These are phyloP conservation scores for Tuberolachnus salignus DNA, from an alignment of 2,888 invertebrate species.

Conservation along the genomic window DNA sequence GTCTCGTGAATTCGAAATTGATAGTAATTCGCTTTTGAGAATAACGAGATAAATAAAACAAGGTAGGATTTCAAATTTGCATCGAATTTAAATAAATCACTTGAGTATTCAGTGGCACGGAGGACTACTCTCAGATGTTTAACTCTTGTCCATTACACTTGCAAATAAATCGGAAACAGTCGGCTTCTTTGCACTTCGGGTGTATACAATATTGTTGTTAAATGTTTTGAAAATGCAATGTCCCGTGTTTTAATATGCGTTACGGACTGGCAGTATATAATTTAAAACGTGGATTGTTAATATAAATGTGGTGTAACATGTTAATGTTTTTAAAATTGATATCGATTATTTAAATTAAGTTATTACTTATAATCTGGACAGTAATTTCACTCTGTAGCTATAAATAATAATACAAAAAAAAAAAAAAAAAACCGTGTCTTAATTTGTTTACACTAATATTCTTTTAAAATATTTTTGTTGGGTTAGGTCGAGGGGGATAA, in stretches of 20 bases:
- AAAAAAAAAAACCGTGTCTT: too few relatives aligned
- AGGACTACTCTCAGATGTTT: conserved; percentile 10
- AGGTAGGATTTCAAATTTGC: conserved; percentile 30
- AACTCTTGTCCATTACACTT: conserved; percentile 42
- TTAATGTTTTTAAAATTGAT: neutral
- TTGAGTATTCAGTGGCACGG: neutral
- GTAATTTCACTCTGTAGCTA: too few relatives aligned
- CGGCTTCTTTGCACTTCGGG: neutral
- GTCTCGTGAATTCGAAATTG: neutral
- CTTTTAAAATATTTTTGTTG: too few relatives aligned
- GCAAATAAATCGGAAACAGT: conserved; percentile 26
- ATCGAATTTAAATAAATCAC: conserved; percentile 42
- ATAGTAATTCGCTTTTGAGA: neutral
- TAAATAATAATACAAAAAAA: too few relatives aligned
- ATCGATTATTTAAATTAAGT: too few relatives aligned
- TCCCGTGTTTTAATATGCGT: too few relatives aligned
- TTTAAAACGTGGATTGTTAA: too few relatives aligned
- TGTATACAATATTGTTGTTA: conserved; percentile 31
- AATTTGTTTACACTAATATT: too few relatives aligned
- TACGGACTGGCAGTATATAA: too few relatives aligned
- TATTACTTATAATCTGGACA: too few relatives aligned
- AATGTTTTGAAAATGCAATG: conserved; percentile 28
- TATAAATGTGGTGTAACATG: too few relatives aligned
- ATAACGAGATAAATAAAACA: conserved; percentile 24
- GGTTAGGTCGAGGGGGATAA: too few relatives aligned